Evolutionary conservation across 1,140 invertebrate genomes (phyloP).

Genomic region (Eufriesea mexicana): DNA sequence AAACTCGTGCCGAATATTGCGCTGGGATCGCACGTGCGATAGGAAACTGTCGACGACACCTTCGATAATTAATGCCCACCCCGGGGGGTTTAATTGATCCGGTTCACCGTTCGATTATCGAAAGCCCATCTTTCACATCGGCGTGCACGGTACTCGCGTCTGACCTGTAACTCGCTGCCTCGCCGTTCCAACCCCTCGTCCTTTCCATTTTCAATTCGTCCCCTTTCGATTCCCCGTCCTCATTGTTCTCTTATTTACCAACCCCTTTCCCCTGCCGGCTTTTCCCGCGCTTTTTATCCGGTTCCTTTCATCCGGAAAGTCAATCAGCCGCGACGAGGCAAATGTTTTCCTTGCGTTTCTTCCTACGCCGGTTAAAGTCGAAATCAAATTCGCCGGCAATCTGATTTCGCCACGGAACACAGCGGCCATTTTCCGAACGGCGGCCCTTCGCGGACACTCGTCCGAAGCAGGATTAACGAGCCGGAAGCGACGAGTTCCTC

Average conservation of each 20-base stretch:
- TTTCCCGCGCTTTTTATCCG: background rate
- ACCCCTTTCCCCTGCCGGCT: background rate
- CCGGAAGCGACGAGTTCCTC: background rate
- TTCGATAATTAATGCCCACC: constrained; percentile 67
- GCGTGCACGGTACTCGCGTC: constrained; percentile 18
- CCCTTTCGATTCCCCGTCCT: background rate
- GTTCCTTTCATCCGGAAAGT: constrained; percentile 4
- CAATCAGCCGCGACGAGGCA: background rate
- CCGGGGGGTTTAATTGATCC: constrained; percentile 68
- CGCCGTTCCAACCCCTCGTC: background rate
- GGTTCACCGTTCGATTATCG: constrained; percentile 71
- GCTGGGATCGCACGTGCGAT: constrained; percentile 59
- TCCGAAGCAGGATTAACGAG: constrained; percentile 10
- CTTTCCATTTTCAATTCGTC: background rate
- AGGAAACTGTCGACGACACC: constrained; percentile 67
- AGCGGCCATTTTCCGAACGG: no score
- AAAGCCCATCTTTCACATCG: constrained; percentile 63
- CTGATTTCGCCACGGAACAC: background rate
- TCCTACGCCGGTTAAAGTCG: background rate
- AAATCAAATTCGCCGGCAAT: background rate
- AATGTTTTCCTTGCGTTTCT: background rate
- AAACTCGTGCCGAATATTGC: constrained; percentile 64
- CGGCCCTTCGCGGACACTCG: background rate
- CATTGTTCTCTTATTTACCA: constrained; percentile 28
- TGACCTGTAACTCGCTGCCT: constrained; percentile 14